phyloP scores from a whole-genome alignment of 1,140 invertebrate genomes.

The Calephelis nemesis region DNA sequence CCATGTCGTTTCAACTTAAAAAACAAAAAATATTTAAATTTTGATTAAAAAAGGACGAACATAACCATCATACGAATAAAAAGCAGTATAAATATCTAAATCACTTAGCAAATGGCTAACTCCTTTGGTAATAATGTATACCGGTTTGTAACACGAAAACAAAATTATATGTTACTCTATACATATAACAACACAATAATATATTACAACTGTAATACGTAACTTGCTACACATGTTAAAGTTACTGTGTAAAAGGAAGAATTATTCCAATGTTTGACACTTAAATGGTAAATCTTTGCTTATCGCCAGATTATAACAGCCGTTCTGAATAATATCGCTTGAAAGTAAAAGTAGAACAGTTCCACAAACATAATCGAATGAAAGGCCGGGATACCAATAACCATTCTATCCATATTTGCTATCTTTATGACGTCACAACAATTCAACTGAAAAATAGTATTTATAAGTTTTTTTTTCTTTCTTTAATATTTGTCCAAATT shows the following conservation, averaged over 20 bases:
- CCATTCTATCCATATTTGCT: too few relatives aligned
- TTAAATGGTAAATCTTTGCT: neutral
- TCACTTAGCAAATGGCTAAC: conserved; percentile 68
- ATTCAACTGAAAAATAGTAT: too few relatives aligned
- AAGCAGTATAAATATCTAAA: conserved; percentile 59
- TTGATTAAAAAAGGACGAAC: conserved; percentile 38
- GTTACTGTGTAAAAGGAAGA: conserved; percentile 9
- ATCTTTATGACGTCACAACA: too few relatives aligned
- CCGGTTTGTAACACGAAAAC: conserved; percentile 60
- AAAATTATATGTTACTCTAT: conserved; percentile 58
- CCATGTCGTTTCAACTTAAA: conserved; percentile 29
- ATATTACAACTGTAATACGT: conserved; percentile 44
- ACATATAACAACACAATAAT: conserved; percentile 51
- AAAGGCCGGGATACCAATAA: too few relatives aligned
- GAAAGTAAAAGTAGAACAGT: neutral
- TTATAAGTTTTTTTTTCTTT: too few relatives aligned
- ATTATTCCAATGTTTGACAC: conserved; percentile 11
- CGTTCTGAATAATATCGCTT: neutral
- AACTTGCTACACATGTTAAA: conserved; percentile 39
- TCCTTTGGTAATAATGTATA: conserved; percentile 76
- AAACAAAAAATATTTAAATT: conserved; percentile 50
- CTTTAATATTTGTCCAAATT: too few relatives aligned
- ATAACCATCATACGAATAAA: conserved; percentile 41
- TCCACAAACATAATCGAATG: neutral
- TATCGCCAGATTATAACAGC: neutral